Conservation (phyloP, 1,140 invertebrate species). For the Myzus persicae region DNA sequence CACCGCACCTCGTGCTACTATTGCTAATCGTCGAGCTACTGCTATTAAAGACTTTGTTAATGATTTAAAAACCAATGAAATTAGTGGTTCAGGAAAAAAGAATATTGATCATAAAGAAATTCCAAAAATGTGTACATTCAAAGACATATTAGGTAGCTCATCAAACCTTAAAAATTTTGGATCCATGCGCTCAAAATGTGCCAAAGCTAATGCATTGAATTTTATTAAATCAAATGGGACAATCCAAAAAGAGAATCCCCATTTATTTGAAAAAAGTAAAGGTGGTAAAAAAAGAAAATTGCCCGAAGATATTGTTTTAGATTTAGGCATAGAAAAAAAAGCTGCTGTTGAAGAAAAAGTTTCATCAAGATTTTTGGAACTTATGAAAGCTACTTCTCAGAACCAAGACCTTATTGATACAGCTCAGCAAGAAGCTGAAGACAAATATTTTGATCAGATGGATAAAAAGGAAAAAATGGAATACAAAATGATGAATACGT, state of each 20-base stretch:
- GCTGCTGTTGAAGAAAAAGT: slow-evolving; percentile 56
- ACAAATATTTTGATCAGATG: slow-evolving; percentile 87
- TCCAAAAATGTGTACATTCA: slow-evolving; percentile 47
- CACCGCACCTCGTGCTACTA: background rate
- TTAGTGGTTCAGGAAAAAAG: slow-evolving; percentile 32
- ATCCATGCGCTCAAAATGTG: slow-evolving; percentile 1
- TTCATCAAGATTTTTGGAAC: slow-evolving; percentile 72
- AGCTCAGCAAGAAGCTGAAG: slow-evolving; percentile 77
- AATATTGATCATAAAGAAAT: slow-evolving; percentile 29
- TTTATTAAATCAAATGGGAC: slow-evolving; percentile 72
- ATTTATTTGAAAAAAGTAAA: slow-evolving; percentile 65
- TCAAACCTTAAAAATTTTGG: slow-evolving; percentile 24
- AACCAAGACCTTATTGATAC: slow-evolving; percentile 79
- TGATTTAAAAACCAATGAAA: background rate
- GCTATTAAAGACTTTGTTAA: slow-evolving; percentile 38
- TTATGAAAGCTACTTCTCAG: slow-evolving; percentile 80
- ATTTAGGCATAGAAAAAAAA: slow-evolving; percentile 50
- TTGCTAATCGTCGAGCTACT: slow-evolving; percentile 32
- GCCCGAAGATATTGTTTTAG: slow-evolving; percentile 43
- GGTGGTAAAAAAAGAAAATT: slow-evolving; percentile 60
- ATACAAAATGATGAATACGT: slow-evolving; percentile 88
- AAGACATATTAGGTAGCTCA: slow-evolving; percentile 40
- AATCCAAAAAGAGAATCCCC: slow-evolving; percentile 75
- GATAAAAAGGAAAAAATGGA: slow-evolving; percentile 92
- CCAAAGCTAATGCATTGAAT: slow-evolving; percentile 70